Evolutionary conservation across 2,888 invertebrate species (phyloP).

Genomic region (Blastobasis adustella): DNA sequence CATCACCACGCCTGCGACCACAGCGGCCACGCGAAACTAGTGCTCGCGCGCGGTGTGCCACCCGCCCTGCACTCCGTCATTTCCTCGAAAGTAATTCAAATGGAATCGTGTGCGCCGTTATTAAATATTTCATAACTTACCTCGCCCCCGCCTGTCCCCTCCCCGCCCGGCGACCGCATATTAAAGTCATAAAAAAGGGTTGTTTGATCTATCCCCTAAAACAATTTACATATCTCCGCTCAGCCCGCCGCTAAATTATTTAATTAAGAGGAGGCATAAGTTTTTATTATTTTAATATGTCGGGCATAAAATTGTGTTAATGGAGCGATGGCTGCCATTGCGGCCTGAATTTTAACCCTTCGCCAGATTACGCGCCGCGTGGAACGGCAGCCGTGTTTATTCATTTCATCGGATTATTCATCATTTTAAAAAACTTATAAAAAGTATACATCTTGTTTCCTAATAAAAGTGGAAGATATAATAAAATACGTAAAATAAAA

Average conservation of each 20-base stretch:
- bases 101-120: slow-evolving; percentile 75
- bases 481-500: too few relatives aligned
- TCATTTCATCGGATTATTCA: background rate
- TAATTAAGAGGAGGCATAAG: slow-evolving; percentile 76
- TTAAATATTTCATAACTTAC: slow-evolving; percentile 76
- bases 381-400: slow-evolving; percentile 28
- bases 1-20: too few relatives aligned
- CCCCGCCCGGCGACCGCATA: slow-evolving; percentile 65
- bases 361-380: slow-evolving; percentile 49
- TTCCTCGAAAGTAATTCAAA: slow-evolving; percentile 75
- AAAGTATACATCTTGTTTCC: too few relatives aligned
- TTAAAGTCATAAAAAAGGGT: slow-evolving; percentile 77
- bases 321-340: slow-evolving; percentile 56
- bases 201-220: slow-evolving; percentile 76
- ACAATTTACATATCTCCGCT: slow-evolving; percentile 76
- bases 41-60: slow-evolving; percentile 34
- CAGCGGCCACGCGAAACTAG: background rate
- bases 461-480: too few relatives aligned
- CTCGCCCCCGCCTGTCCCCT: slow-evolving; percentile 39
- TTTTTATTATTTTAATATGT: slow-evolving; percentile 77
- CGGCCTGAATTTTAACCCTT: slow-evolving; percentile 52
- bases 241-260: slow-evolving; percentile 73
- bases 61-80: slow-evolving; percentile 63
- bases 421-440: too few relatives aligned
- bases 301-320: slow-evolving; percentile 73